phyloP scores from a whole-genome alignment of 92 coral and sea anemone genomes.

The Siderastrea radians region DNA sequence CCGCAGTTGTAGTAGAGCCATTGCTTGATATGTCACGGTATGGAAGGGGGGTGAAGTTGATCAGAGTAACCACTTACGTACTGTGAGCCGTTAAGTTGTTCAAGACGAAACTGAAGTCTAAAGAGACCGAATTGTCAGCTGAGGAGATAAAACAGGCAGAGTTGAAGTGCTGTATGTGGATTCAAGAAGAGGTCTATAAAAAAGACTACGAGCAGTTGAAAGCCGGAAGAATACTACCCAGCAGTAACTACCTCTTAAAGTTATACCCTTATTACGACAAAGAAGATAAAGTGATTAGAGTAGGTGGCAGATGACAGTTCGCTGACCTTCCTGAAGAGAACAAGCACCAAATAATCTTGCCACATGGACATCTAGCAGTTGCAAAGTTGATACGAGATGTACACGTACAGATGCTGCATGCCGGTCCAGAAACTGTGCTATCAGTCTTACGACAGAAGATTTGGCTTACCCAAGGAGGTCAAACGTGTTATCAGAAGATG shows the following conservation, averaged over 20 bases:
- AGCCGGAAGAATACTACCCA: not conserved
- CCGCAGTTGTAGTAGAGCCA: no score
- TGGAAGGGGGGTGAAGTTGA: no score
- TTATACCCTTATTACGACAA: constrained; percentile 6
- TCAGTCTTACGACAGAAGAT: constrained; percentile 18
- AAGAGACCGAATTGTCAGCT: no score
- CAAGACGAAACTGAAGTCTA: no score
- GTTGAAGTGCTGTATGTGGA: not conserved
- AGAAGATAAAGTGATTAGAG: not conserved
- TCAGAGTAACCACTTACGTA: no score
- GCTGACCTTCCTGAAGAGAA: constrained; percentile 26
- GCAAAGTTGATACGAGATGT: not conserved
- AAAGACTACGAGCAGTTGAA: not conserved
- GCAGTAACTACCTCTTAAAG: not conserved
- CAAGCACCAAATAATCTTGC: constrained; percentile 48
- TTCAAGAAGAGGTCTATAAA: constrained; percentile 5
- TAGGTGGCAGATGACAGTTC: constrained; percentile 2
- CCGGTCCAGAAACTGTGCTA: constrained; percentile 52
- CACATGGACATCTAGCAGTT: constrained; percentile 25
- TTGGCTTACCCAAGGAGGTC: constrained; percentile 59
- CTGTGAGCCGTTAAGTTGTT: no score
- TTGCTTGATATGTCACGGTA: no score
- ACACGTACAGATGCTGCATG: constrained; percentile 29
- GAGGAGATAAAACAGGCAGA: not conserved
- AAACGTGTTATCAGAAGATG: constrained; percentile 36